Conservation (phyloP, 2,888 invertebrate species). For the Drosophila peninsularis region DNA sequence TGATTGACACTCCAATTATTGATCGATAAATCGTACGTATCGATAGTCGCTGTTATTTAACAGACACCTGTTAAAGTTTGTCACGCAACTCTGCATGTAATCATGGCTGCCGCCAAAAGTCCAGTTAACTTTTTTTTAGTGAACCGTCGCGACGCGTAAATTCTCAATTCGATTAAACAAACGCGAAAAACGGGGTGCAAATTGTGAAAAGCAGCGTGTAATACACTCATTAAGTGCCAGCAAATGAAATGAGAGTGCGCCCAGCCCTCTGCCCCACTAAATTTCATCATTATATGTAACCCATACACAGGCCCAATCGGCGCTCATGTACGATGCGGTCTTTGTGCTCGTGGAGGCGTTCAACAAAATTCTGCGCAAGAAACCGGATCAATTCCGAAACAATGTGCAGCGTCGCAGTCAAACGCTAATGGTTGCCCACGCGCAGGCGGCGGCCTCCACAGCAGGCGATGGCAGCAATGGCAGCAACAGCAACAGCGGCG, state of each 20-base stretch:
- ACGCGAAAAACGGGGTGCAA: constrained; percentile 44
- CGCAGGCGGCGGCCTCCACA: constrained; percentile 77
- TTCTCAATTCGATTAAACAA: constrained; percentile 9
- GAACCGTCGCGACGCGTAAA: neutral
- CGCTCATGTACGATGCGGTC: constrained; percentile 97
- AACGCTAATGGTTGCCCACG: constrained; percentile 83
- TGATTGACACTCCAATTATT: neutral
- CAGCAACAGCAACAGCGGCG: constrained; percentile 45
- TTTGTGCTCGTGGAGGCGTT: constrained; percentile 96
- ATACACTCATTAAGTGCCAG: constrained; percentile 76
- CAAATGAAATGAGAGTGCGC: constrained; percentile 27
- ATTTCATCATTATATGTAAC: neutral
- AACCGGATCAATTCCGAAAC: constrained; percentile 92
- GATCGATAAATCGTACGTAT: constrained; percentile 9
- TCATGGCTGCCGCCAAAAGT: constrained; percentile 4
- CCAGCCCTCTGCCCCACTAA: too few species aligned
- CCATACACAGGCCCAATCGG: constrained; percentile 92
- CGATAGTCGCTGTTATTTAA: neutral
- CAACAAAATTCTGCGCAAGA: constrained; percentile 93
- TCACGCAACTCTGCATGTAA: neutral
- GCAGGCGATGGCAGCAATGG: constrained; percentile 72
- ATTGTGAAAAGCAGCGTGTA: constrained; percentile 74
- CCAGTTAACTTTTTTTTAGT: neutral
- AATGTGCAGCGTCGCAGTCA: constrained; percentile 89
- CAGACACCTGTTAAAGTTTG: constrained; percentile 11